Conservation (phyloP, 2,113 vertebrate species). For the Actinemys pallida region DNA sequence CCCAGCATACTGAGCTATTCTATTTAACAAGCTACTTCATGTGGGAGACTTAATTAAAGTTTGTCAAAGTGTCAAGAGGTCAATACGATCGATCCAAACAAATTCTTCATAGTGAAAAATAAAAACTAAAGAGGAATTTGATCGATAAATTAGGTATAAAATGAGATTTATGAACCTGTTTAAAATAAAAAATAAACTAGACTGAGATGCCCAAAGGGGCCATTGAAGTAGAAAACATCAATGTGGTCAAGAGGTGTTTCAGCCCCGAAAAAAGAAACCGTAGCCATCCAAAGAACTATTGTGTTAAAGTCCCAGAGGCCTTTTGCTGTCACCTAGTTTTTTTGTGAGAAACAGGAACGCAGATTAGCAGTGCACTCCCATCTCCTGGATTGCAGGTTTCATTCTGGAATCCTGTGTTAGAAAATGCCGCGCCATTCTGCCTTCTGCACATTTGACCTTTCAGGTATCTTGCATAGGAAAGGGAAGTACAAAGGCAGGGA, state of each 20-base stretch:
- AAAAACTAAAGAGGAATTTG: background rate
- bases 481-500: slow-evolving; percentile 13
- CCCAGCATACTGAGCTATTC: background rate
- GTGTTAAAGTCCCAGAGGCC: background rate
- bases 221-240: background rate
- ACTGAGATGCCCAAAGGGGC: background rate
- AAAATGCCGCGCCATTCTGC: background rate
- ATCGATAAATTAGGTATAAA: slow-evolving; percentile 6
- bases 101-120: slow-evolving; percentile 28
- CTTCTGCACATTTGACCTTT: background rate
- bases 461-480: slow-evolving; percentile 19
- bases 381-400: background rate
- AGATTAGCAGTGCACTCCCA: background rate
- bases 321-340: background rate
- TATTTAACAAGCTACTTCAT: background rate
- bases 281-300: background rate
- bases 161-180: background rate
- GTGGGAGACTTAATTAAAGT: slow-evolving; percentile 23
- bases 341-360: background rate
- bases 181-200: background rate
- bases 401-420: background rate
- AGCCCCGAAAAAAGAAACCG: background rate
- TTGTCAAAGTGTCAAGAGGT: background rate
- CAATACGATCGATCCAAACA: slow-evolving; percentile 21
- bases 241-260: background rate